Evolutionary conservation across 2,797 vertebrate species (phyloP).

Genomic region (Poeciliopsis gracilis): DNA sequence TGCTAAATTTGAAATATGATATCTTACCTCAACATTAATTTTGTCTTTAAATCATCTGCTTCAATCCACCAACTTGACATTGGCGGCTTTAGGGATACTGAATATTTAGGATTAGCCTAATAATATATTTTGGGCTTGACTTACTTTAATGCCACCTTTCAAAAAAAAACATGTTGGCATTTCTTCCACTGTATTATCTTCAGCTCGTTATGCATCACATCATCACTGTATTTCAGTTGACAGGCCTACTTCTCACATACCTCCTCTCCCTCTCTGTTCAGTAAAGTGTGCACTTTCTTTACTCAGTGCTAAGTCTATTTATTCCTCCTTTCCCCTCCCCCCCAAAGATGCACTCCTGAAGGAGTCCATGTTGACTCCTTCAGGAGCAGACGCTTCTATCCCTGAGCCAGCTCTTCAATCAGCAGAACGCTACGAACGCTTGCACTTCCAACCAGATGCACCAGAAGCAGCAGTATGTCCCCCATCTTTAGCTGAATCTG

Average conservation of each 20-base stretch:
- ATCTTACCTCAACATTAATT: neutral
- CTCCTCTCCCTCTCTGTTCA: constrained; percentile 29
- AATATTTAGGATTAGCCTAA: neutral
- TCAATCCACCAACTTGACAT: neutral
- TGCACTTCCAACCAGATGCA: constrained; percentile 34
- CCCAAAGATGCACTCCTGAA: constrained; percentile 43
- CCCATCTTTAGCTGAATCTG: constrained; percentile 40
- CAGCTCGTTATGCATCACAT: constrained; percentile 17
- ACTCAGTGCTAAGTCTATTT: constrained; percentile 76
- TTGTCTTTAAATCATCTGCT: neutral
- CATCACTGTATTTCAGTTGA: constrained; percentile 9
- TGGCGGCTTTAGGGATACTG: neutral
- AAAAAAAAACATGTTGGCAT: constrained; percentile 13
- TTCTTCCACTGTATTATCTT: constrained; percentile 8
- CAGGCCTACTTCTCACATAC: constrained; percentile 17
- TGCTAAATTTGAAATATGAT: neutral
- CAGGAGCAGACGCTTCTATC: constrained; percentile 46
- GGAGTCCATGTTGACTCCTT: constrained; percentile 60
- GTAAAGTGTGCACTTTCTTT: constrained; percentile 65
- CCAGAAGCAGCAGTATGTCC: constrained; percentile 33
- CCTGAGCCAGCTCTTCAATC: constrained; percentile 37
- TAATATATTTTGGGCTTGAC: neutral
- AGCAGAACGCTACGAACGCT: constrained; percentile 27
- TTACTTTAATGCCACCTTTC: neutral
- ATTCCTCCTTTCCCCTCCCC: constrained; percentile 61